These are phyloP conservation scores for Lophius piscatorius DNA, from an alignment of 2,113 vertebrate genomes.

Conservation along the genomic window DNA sequence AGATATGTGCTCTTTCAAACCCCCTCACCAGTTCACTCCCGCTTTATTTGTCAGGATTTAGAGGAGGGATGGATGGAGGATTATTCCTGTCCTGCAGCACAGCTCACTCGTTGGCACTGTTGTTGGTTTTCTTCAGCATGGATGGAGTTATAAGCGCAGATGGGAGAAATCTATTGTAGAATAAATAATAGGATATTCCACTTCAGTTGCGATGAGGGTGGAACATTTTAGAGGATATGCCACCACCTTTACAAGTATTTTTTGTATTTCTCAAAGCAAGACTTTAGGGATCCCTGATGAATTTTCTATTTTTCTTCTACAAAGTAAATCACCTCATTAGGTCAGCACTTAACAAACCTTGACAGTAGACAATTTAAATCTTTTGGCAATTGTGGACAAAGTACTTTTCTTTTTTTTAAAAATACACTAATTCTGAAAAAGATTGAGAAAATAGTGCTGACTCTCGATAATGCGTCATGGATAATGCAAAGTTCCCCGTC, in stretches of 20 bases:
- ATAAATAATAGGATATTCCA: conserved; percentile 17
- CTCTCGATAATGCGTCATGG: not conserved
- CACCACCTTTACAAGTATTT: too few relatives aligned
- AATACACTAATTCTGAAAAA: too few relatives aligned
- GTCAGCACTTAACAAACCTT: not conserved
- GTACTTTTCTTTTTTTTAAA: too few relatives aligned
- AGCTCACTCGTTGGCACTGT: conserved; percentile 8
- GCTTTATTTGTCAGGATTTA: conserved; percentile 42
- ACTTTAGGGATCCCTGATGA: not conserved
- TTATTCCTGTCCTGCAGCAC: conserved; percentile 21
- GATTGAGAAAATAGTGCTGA: not conserved
- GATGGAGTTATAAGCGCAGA: not conserved
- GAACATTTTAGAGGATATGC: too few relatives aligned
- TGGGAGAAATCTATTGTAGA: conserved; percentile 9
- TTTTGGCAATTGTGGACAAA: too few relatives aligned
- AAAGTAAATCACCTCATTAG: not conserved
- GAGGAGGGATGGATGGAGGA: conserved; percentile 20
- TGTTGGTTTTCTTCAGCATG: conserved; percentile 3
- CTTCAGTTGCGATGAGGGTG: too few relatives aligned
- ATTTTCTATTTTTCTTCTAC: not conserved
- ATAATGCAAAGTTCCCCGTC: conserved; percentile 13
- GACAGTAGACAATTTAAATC: not conserved
- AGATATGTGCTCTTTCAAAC: conserved; percentile 30
- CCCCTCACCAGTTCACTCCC: not conserved
- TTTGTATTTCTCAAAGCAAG: too few relatives aligned